phyloP scores from a whole-genome alignment of 2,888 invertebrate genomes.

The Thereva nobilitata region DNA sequence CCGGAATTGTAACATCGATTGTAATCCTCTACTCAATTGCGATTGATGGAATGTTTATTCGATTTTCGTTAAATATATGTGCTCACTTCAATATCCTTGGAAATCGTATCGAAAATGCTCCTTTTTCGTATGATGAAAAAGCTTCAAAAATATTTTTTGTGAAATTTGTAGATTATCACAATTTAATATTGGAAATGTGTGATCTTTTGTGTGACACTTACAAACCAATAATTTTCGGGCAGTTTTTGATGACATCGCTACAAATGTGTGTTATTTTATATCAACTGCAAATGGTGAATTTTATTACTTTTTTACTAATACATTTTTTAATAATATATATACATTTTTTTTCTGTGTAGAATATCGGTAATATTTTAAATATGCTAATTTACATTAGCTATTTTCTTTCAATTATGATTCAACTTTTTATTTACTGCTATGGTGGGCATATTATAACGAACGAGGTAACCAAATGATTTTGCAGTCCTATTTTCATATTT shows the following conservation, averaged over 20 bases:
- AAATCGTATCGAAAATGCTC: background rate
- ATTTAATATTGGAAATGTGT: background rate
- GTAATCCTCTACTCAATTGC: conserved; percentile 7
- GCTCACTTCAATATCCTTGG: conserved; percentile 6
- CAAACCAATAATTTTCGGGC: conserved; percentile 3
- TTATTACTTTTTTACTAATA: too few species aligned
- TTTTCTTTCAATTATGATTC: conserved; percentile 10
- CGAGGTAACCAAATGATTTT: background rate
- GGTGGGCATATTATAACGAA: conserved; percentile 1
- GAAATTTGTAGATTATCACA: conserved; percentile 2
- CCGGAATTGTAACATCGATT: background rate
- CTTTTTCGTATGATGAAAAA: background rate
- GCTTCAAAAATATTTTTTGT: background rate
- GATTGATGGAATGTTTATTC: conserved; percentile 7
- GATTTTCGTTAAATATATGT: background rate
- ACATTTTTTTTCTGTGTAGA: background rate
- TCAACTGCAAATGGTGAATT: background rate
- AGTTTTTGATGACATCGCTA: conserved; percentile 8
- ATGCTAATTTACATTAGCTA: conserved; percentile 2
- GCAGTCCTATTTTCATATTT: background rate
- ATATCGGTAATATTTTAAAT: background rate
- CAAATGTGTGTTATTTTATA: conserved; percentile 21
- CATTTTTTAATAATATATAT: too few species aligned
- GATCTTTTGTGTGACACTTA: background rate
- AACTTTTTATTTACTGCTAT: conserved; percentile 17